A percentile compares a stretch with the other conserved stretches of the same genome.
phyloP scores from a whole-genome alignment of 2,797 vertebrate species.

The Alfaro cultratus region DNA sequence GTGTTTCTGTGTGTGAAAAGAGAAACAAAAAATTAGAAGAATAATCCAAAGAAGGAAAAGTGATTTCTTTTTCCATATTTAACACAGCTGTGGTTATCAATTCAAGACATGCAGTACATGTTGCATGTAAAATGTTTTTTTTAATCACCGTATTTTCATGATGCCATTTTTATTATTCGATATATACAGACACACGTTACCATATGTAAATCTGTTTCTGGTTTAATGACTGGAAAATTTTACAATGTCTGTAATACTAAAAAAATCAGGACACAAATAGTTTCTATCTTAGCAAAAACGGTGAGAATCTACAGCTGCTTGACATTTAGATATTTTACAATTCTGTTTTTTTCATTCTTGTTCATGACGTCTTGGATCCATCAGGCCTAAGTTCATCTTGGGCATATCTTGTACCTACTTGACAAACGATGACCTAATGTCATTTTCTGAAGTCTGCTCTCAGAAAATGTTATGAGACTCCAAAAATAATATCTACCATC shows the following conservation, averaged over 20 bases:
- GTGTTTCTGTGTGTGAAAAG: slow-evolving; percentile 11
- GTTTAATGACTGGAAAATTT: not conserved
- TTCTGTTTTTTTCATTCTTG: not conserved
- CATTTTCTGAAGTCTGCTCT: not conserved
- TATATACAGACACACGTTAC: not conserved
- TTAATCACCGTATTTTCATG: not conserved
- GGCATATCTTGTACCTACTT: not conserved
- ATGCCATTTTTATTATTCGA: not conserved
- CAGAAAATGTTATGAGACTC: not conserved
- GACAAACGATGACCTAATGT: not conserved
- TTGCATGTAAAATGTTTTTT: not conserved
- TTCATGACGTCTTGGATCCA: not conserved
- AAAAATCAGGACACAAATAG: not conserved
- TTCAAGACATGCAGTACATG: not conserved
- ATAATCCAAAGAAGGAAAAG: not conserved
- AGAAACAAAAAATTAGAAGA: slow-evolving; percentile 3
- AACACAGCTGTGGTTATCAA: not conserved
- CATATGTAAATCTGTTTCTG: not conserved
- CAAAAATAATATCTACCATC: not conserved
- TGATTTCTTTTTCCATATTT: not conserved
- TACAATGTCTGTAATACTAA: not conserved
- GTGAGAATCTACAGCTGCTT: not conserved
- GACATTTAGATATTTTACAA: not conserved
- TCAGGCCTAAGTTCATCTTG: not conserved
- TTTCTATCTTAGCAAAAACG: not conserved